A percentile compares a stretch with the other conserved stretches of the same genome.
Evolutionary conservation across 2,797 vertebrate species (phyloP).

Genomic region (Agapornis canus): DNA sequence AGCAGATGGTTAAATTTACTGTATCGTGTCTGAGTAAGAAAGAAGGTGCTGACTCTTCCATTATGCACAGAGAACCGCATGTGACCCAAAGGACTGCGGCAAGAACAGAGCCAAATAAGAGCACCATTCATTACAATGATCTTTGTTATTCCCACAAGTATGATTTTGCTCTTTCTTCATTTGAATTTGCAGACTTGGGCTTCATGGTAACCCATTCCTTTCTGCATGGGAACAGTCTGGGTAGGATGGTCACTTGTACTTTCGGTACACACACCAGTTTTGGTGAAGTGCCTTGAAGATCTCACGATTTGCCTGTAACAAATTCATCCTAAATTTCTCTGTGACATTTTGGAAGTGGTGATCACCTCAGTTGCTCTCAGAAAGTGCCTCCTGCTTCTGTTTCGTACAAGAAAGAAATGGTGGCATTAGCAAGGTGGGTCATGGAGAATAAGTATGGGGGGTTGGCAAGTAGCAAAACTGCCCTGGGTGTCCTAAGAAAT

Average conservation of each 20-base stretch:
- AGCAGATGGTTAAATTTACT: conserved; percentile 41
- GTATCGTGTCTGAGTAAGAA: neutral
- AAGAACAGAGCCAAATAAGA: neutral
- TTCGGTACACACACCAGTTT: neutral
- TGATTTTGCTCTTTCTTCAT: neutral
- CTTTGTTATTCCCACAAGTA: neutral
- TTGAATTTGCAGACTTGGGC: neutral
- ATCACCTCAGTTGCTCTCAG: neutral
- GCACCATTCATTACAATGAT: neutral
- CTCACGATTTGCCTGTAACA: neutral
- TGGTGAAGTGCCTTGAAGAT: neutral
- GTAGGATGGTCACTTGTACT: neutral
- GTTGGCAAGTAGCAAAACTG: neutral
- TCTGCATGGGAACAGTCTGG: neutral
- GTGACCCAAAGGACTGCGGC: neutral
- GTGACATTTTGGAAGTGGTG: neutral
- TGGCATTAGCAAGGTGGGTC: neutral
- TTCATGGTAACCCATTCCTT: neutral
- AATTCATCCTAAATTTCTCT: neutral
- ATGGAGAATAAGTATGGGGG: neutral
- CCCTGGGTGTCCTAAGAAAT: neutral
- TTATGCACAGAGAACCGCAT: neutral
- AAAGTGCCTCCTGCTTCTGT: neutral
- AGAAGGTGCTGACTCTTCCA: conserved; percentile 24
- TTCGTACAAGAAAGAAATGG: neutral